A percentile compares a stretch with the other conserved stretches of the same genome.
phyloP scores from a whole-genome alignment of 2,797 vertebrate species.

The Ceryle rudis region DNA sequence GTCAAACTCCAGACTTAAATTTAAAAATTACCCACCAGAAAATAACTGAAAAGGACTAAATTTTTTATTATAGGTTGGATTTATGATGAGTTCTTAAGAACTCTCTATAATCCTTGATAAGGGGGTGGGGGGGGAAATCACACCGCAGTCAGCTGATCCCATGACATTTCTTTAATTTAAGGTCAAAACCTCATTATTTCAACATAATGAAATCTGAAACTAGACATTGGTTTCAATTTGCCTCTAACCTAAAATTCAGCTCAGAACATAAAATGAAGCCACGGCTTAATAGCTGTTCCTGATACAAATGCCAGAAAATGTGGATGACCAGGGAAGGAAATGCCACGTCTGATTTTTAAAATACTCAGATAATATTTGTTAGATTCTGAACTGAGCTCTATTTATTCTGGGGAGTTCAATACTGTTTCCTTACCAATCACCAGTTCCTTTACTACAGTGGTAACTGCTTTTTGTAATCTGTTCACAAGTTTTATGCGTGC shows the following conservation, averaged over 20 bases:
- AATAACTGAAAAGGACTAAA: not conserved
- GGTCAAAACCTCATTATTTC: conserved; percentile 18
- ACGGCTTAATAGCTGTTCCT: not conserved
- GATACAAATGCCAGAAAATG: not conserved
- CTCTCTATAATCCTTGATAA: not conserved
- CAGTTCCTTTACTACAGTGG: not conserved
- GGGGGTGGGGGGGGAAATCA: not conserved
- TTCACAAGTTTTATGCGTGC: not conserved
- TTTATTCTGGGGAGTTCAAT: not conserved
- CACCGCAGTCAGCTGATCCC: not conserved
- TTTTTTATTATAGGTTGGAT: not conserved
- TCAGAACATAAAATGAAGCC: not conserved
- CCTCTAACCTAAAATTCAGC: not conserved
- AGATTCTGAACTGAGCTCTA: not conserved
- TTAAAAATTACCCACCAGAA: not conserved
- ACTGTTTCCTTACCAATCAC: not conserved
- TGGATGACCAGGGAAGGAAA: not conserved
- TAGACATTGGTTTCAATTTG: not conserved
- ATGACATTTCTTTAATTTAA: conserved; percentile 5
- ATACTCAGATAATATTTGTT: not conserved
- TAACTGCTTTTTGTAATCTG: not conserved
- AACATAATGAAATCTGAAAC: conserved; percentile 1
- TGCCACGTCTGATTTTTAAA: not conserved
- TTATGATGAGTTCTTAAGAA: not conserved
- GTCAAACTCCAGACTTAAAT: not conserved